Evolutionary conservation across 2,113 vertebrate species (phyloP).

Genomic region (Cricetomys ansorgei): DNA sequence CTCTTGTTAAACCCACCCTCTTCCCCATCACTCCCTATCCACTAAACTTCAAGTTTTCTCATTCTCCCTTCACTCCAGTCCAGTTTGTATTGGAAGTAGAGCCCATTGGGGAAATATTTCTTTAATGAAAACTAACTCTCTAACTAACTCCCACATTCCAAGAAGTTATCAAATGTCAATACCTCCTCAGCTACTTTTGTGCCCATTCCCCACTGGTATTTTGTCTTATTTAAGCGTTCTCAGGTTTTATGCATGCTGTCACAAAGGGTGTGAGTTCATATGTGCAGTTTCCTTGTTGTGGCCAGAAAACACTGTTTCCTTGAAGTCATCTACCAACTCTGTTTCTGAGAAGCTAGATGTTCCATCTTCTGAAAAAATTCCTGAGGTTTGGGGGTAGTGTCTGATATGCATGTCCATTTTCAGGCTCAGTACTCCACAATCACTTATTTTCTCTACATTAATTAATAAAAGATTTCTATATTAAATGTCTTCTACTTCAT

Average conservation of each 20-base stretch:
- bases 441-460: not conserved
- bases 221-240: not conserved
- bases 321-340: not conserved
- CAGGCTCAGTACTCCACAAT: not conserved
- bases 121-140: too few species aligned
- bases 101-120: too few species aligned
- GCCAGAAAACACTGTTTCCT: not conserved
- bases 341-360: not conserved
- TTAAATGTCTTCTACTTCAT: not conserved
- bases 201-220: not conserved
- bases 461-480: not conserved
- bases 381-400: not conserved
- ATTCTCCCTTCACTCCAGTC: too few species aligned
- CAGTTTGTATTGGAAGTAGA: too few species aligned
- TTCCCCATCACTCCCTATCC: not conserved
- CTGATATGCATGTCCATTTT: not conserved
- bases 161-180: not conserved
- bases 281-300: not conserved
- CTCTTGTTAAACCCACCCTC: not conserved
- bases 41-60: not conserved
- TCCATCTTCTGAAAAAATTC: not conserved
- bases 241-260: not conserved
- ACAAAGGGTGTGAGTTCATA: not conserved
- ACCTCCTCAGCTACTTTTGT: not conserved
- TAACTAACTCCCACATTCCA: not conserved